Base-by-base conservation (phyloP, 2,888 invertebrate genomes). In the Acleris sparsana region DNA sequence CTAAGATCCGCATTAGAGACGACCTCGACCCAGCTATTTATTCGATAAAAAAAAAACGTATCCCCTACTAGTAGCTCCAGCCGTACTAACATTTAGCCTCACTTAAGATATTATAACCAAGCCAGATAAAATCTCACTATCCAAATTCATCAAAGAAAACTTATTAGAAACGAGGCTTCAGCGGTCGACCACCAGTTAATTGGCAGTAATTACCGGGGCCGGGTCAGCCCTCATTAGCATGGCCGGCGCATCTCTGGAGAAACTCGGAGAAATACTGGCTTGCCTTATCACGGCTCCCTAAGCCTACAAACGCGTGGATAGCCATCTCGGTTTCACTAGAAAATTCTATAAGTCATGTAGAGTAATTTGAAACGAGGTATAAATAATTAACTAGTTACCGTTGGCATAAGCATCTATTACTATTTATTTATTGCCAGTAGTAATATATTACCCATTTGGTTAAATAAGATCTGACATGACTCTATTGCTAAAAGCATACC, bases 151-250 rank as follows among this genome's bases (percentile, higher is more conserved):
- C 16, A 7, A 55, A 43, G 55, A 22, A 33, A 53, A 9, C 20
- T 18, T 20, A 55, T 22, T 55, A 43, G 55, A 55, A 43, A 55
- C 22, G 18, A 20, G 11, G 9, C 11, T 20, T 55, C 44, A 6
- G 11, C 25, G n/a, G 25, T 25, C 17, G 46, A 57, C 46, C 44
- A 13, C 57, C 46, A 46, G 44, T 52, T 57, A 64, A 64, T 64
- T 60, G 63, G 43, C 25, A 6, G 52, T 64, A 56, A 63, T 63
- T 60, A 51, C 55, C 53, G 49, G 11, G 39, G 22, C 20, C 11
- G 49, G 63, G 59, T 59, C 67, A 63, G 16, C 9, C 46, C 59
- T 63, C 60, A 68, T 68, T 68, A 68, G 64, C 68, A 68, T 64
- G 52, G 62, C 52, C n/a, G 46, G 22, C 60, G 60, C 68, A 68